Evolutionary conservation across 2,888 invertebrate species (phyloP).

Genomic region (Hypomecis atomaria): DNA sequence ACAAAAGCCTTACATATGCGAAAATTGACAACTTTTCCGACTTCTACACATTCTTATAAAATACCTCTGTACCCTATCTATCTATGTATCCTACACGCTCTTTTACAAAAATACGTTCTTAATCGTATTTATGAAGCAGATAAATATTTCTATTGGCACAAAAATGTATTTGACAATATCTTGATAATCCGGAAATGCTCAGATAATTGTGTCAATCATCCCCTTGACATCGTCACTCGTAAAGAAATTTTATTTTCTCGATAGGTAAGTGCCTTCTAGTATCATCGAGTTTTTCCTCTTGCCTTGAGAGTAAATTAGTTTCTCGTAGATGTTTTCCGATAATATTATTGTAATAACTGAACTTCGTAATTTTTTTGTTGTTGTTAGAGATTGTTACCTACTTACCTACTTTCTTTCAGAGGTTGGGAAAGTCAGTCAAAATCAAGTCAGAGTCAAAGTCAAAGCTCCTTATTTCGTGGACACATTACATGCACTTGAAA

Average conservation of each 20-base stretch:
- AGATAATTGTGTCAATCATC: conserved; percentile 22
- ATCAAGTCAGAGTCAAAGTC: too few relatives aligned
- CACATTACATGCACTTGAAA: too few relatives aligned
- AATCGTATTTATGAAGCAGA: conserved; percentile 3
- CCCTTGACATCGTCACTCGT: conserved; percentile 3
- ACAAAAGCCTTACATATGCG: too few relatives aligned
- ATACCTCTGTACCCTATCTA: too few relatives aligned
- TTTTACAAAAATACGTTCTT: background rate
- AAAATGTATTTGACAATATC: conserved; percentile 2
- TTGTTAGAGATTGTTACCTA: background rate
- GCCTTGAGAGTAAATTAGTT: conserved; percentile 3
- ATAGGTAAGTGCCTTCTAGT: conserved; percentile 6
- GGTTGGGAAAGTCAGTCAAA: too few relatives aligned
- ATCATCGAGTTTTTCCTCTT: conserved; percentile 9
- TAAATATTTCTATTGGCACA: conserved; percentile 11
- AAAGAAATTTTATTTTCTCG: conserved; percentile 18
- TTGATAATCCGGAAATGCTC: conserved; percentile 15
- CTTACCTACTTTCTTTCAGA: too few relatives aligned
- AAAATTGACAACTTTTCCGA: too few relatives aligned
- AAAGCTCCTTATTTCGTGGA: too few relatives aligned
- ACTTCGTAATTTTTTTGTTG: background rate
- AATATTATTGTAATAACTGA: background rate
- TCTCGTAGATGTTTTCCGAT: background rate
- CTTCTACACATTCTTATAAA: too few relatives aligned
- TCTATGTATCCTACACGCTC: too few relatives aligned